Conservation (phyloP, 2,797 vertebrate genomes). For the Smutsia gigantea region DNA sequence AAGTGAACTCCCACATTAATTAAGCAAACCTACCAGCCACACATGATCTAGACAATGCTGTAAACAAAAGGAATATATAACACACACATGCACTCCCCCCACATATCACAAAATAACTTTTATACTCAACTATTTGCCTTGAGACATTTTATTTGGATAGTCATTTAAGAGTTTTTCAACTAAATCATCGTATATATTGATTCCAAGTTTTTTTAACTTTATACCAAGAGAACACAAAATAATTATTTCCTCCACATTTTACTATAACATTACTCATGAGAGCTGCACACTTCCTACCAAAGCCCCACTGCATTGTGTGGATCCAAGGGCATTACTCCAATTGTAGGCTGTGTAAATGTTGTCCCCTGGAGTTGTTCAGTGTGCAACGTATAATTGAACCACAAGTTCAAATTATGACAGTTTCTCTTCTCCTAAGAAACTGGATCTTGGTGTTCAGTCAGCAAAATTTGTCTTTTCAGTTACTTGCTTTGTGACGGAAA, state of each 20-base stretch:
- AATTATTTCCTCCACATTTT: slow-evolving; percentile 40
- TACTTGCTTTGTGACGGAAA: neutral
- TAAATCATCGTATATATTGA: neutral
- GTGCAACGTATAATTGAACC: neutral
- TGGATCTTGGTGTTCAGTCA: neutral
- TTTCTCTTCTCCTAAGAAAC: neutral
- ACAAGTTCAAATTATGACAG: neutral
- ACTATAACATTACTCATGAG: neutral
- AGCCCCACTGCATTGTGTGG: neutral
- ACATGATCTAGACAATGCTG: neutral
- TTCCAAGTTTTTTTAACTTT: neutral
- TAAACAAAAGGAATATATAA: neutral
- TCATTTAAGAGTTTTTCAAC: neutral
- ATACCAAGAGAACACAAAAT: neutral
- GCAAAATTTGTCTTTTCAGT: neutral
- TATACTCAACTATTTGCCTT: neutral
- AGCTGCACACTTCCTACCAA: neutral
- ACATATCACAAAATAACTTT: neutral
- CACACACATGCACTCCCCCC: neutral
- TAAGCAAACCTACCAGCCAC: neutral
- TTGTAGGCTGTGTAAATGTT: neutral
- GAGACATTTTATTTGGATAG: neutral
- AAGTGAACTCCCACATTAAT: neutral
- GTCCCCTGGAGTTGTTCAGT: neutral
- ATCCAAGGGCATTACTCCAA: fast-evolving